These are phyloP conservation scores for Clarias platycephalus DNA, from an alignment of 2,797 vertebrate genomes.

Conservation along the genomic window DNA sequence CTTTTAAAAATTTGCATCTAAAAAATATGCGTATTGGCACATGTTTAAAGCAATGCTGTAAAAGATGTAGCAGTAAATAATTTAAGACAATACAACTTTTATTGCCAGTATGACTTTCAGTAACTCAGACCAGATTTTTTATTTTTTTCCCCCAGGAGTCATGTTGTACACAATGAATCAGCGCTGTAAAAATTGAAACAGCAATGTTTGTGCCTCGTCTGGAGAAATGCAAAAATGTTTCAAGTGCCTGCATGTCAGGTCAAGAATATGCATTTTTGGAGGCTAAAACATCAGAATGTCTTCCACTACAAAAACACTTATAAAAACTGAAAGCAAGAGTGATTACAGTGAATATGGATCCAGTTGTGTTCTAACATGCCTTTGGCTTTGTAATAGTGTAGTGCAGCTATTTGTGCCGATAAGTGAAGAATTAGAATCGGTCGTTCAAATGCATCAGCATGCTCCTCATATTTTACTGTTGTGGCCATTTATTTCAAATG, in stretches of 20 bases:
- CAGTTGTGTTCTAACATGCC: slow-evolving; percentile 8
- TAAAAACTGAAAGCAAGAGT: neutral
- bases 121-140: slow-evolving; percentile 20
- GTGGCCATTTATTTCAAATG: neutral
- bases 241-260: neutral
- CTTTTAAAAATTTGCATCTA: neutral
- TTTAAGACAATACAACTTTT: slow-evolving; percentile 5
- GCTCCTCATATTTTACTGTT: neutral
- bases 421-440: neutral
- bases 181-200: neutral
- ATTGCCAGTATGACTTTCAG: neutral
- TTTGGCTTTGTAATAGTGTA: slow-evolving; percentile 5
- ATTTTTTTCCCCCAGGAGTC: neutral
- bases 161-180: neutral
- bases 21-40: neutral
- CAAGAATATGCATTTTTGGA: neutral
- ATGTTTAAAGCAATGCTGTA: neutral
- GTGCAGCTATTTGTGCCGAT: neutral
- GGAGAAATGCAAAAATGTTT: slow-evolving; percentile 1
- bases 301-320: slow-evolving; percentile 1
- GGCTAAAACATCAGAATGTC: neutral
- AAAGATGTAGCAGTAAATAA: neutral
- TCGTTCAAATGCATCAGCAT: neutral
- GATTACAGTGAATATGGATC: neutral
- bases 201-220: neutral